Percentiles rank a stretch among this genome's conserved stretches.
Evolutionary conservation across 2,888 invertebrate genomes (phyloP).

Genomic region (Aleiodes leptofemur): DNA sequence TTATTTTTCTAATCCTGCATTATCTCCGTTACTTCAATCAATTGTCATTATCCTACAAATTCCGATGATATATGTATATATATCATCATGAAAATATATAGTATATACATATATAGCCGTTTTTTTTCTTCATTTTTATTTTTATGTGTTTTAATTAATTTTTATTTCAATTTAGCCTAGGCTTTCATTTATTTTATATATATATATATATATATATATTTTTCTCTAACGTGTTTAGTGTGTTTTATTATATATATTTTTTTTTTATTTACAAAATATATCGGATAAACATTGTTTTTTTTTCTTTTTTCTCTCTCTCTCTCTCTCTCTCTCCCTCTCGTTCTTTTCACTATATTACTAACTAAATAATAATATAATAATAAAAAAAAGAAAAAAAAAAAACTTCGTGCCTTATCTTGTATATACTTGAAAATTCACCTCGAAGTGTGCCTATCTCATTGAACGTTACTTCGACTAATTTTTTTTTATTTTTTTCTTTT

Average conservation of each 20-base stretch:
- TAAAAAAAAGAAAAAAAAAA: neutral
- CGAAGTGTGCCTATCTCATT: slow-evolving; percentile 37
- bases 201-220: slow-evolving; percentile 36
- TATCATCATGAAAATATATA: slow-evolving; percentile 48
- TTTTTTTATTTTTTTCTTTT: slow-evolving; percentile 52
- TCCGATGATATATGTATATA: slow-evolving; percentile 49
- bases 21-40: slow-evolving; percentile 59
- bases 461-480: slow-evolving; percentile 56
- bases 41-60: slow-evolving; percentile 53
- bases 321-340: slow-evolving; percentile 16
- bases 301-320: slow-evolving; percentile 10
- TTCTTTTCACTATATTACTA: slow-evolving; percentile 56
- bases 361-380: slow-evolving; percentile 66
- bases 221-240: slow-evolving; percentile 51
- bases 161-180: slow-evolving; percentile 30
- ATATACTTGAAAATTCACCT: slow-evolving; percentile 59
- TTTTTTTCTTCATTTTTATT: neutral
- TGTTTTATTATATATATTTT: slow-evolving; percentile 53
- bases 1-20: slow-evolving; percentile 63
- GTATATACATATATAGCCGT: slow-evolving; percentile 54
- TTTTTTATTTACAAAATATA: slow-evolving; percentile 70
- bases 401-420: slow-evolving; percentile 69
- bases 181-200: slow-evolving; percentile 48
- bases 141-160: neutral
- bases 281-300: slow-evolving; percentile 67